Base-by-base conservation (phyloP, 2,797 vertebrate genomes). In the Catharus ustulatus region DNA sequence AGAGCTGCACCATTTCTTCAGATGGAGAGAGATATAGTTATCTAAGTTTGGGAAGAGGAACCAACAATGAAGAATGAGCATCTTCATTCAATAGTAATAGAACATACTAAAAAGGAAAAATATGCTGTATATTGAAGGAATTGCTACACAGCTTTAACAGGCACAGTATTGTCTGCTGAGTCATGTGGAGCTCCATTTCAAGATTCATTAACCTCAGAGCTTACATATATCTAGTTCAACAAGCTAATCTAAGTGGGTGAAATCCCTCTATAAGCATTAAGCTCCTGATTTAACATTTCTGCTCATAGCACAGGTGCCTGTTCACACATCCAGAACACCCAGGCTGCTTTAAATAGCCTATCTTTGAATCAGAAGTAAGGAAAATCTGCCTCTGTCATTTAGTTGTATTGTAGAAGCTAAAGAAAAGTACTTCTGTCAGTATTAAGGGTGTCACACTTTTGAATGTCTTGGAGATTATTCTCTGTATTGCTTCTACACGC, bases 181-280 rank as follows among this genome's bases (percentile, higher is more conserved):
- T 75, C 78, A 75, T 27, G 69, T 62, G 76, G 43, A 89, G 75
- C 59, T 55, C 19, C 21, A 15, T 81, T 89, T 84, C 36, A 85
- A 78, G 67, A 92, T 96, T 95, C 94, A 95, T 96, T 97, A 95
- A 84, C 72, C 79, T 82, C 92, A 72, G 72, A 79, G 76, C 69
- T 96, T 97, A 84, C 82, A 63, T 91, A 90, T 81, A 93, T 90
- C 89, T 95, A 54, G 88, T 87, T 96, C 48, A 96, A 95, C 74
- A 96, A 96, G 88, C 85, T 89, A 81, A 94, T 93, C 63, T 67
- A 84, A 94, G 86, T 80, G 13, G 62, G 30, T 82, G 73, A 80
- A 94, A 95, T 95, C 92, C 85, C 85, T 46, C 54, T 81, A 30
- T 84, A 86, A 94, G 43, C 76, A 67, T 91, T 94, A 75, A 66